Conservation (phyloP, 1,140 invertebrate genomes). For the Aphaenogaster floridana region DNA sequence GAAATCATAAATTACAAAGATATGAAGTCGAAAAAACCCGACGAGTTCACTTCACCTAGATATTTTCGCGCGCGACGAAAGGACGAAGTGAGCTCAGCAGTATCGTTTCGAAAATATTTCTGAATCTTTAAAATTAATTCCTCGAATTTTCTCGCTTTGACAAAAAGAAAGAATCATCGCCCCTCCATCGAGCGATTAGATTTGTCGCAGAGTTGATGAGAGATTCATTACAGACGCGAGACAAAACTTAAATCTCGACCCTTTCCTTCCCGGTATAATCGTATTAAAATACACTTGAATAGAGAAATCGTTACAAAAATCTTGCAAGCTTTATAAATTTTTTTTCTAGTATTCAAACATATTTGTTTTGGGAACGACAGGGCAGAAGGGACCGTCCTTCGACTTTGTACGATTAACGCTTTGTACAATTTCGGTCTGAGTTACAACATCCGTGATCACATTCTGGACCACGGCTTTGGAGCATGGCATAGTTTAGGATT, state of each 20-base stretch:
- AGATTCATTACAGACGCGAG: constrained; percentile 45
- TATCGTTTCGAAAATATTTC: neutral
- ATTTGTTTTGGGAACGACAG: constrained; percentile 29
- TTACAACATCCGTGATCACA: constrained; percentile 21
- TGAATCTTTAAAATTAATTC: neutral
- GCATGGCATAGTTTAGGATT: constrained; percentile 43
- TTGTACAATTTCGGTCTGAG: constrained; percentile 51
- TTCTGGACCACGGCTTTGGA: constrained; percentile 28
- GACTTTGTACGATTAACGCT: constrained; percentile 50
- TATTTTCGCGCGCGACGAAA: neutral
- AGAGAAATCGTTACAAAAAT: constrained; percentile 45
- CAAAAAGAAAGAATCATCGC: neutral
- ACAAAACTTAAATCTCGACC: constrained; percentile 41
- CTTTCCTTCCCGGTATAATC: constrained; percentile 17
- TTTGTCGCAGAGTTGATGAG: constrained; percentile 34
- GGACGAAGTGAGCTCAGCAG: neutral
- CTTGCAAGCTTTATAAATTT: constrained; percentile 37
- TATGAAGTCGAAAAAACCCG: neutral
- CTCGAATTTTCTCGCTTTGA: neutral
- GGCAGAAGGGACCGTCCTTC: constrained; percentile 31
- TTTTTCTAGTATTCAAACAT: constrained; percentile 7
- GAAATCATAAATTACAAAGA: constrained; percentile 7
- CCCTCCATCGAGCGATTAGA: neutral
- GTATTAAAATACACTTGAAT: constrained; percentile 51
- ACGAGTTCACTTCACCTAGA: neutral